Conservation (phyloP, 2,888 invertebrate species). For the Phyllotreta cruciferae region DNA sequence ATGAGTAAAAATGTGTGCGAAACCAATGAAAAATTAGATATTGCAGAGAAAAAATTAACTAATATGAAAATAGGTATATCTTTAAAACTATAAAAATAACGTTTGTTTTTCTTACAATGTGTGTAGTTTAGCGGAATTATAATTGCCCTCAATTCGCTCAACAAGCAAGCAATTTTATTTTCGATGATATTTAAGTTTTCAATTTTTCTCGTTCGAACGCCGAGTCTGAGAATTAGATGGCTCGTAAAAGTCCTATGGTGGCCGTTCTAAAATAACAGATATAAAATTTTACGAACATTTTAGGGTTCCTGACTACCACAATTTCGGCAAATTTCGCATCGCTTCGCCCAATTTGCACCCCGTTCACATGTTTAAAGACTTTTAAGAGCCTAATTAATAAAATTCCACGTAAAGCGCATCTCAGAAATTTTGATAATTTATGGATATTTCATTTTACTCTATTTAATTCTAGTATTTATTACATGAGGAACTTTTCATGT, state of each 20-base stretch:
- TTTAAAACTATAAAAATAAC: too few species aligned
- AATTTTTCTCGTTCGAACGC: conserved; percentile 11
- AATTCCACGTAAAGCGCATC: too few species aligned
- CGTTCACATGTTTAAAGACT: background rate
- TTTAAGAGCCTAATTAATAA: background rate
- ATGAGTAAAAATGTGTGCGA: too few species aligned
- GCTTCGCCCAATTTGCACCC: conserved; percentile 9
- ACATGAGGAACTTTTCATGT: background rate
- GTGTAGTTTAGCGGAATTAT: too few species aligned
- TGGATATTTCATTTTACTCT: background rate
- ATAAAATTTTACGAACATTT: conserved; percentile 26
- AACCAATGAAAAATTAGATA: too few species aligned
- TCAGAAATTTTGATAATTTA: too few species aligned
- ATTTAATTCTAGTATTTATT: background rate
- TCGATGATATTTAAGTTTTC: conserved; percentile 14
- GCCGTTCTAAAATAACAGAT: conserved; percentile 21
- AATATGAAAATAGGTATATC: too few species aligned
- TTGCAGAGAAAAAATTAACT: too few species aligned
- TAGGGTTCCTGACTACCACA: conserved; percentile 5
- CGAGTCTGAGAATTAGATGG: conserved; percentile 12
- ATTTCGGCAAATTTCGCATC: conserved; percentile 11
- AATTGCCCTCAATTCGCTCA: too few species aligned
- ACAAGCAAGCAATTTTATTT: too few species aligned
- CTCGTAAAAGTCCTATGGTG: conserved; percentile 18
- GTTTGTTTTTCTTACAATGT: too few species aligned